phyloP scores from a whole-genome alignment of 2,888 invertebrate species.

The Leucozona laternaria region DNA sequence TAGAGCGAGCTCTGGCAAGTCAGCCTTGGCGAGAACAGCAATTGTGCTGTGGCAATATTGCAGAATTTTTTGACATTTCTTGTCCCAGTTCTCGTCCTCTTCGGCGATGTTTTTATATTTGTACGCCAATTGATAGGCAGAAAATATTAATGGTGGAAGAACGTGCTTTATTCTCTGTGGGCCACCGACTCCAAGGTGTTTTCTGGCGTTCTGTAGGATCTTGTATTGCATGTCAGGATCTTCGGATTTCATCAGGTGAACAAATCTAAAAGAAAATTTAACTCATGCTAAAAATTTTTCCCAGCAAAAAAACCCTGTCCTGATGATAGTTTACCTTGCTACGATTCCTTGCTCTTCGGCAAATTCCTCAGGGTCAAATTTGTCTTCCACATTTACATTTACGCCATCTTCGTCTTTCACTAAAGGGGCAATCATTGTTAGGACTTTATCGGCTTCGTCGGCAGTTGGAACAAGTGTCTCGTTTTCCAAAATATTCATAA shows the following conservation, averaged over 20 bases:
- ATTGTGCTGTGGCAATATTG: conserved; percentile 99
- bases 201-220: conserved; percentile 94
- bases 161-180: conserved; percentile 94
- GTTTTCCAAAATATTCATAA: conserved; percentile 95
- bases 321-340: conserved; percentile 85
- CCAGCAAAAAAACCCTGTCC: neutral
- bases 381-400: conserved; percentile 84
- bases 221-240: conserved; percentile 94
- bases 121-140: conserved; percentile 94
- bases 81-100: conserved; percentile 98
- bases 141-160: conserved; percentile 96
- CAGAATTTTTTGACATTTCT: conserved; percentile 98
- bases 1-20: conserved; percentile 96
- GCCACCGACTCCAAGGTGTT: conserved; percentile 96
- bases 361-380: conserved; percentile 94
- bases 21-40: conserved; percentile 96
- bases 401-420: conserved; percentile 92
- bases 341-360: conserved; percentile 97
- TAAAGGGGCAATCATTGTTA: conserved; percentile 92
- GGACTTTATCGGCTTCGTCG: conserved; percentile 92
- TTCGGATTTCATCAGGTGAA: conserved; percentile 92
- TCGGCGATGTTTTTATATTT: conserved; percentile 91
- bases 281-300: neutral
- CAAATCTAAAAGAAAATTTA: conserved; percentile 85
- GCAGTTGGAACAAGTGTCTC: conserved; percentile 94